A percentile compares a stretch with the other conserved stretches of the same genome.
Conservation (phyloP, 2,797 vertebrate genomes). For the Okamejei kenojei region DNA sequence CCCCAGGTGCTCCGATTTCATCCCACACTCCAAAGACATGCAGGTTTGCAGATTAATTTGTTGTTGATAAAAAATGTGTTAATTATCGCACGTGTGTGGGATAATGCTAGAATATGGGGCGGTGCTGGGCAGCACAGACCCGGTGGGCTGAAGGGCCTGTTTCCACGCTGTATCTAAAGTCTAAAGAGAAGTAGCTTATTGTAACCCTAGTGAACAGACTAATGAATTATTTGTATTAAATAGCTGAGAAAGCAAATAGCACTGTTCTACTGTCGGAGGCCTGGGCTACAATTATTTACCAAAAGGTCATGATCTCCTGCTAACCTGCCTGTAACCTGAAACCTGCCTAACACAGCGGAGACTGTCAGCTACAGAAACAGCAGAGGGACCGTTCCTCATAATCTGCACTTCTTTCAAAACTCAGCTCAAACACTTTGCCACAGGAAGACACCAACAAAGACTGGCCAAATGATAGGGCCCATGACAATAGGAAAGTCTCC, state of each 20-base stretch:
- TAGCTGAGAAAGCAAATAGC: neutral
- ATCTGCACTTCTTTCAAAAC: constrained; percentile 1
- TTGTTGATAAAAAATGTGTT: too few relatives aligned
- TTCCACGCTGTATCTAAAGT: too few relatives aligned
- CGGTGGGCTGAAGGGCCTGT: too few relatives aligned
- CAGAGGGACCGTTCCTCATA: neutral
- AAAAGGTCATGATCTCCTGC: neutral
- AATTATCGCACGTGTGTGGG: too few relatives aligned
- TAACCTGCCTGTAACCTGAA: constrained; percentile 39
- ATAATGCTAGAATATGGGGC: too few relatives aligned
- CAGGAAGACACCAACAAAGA: constrained; percentile 29
- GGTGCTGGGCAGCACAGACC: too few relatives aligned
- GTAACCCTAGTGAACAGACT: neutral
- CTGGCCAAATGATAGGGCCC: neutral
- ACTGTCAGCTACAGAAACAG: neutral
- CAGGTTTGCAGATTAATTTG: too few relatives aligned
- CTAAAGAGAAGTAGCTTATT: neutral
- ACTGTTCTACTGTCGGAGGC: neutral
- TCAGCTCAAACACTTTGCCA: neutral
- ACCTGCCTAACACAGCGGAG: constrained; percentile 34
- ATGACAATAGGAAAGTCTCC: constrained; percentile 13
- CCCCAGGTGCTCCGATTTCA: too few relatives aligned
- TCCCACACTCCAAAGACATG: too few relatives aligned
- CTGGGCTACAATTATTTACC: constrained; percentile 19
- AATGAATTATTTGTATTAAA: neutral